Conservation (phyloP, 2,113 vertebrate species). For the Oncorhynchus gorbuscha region DNA sequence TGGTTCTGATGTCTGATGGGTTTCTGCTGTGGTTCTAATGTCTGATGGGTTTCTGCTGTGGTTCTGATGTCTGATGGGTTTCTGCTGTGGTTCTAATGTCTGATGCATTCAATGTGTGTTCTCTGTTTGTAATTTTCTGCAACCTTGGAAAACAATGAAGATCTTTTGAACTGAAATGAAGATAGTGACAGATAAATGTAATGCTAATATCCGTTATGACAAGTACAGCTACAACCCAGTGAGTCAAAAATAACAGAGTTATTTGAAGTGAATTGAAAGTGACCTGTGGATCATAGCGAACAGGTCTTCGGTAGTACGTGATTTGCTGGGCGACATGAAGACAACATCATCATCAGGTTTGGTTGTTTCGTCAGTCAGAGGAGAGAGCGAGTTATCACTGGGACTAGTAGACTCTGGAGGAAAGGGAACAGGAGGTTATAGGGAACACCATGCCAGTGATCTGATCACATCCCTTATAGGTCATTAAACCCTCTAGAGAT, state of each 20-base stretch:
- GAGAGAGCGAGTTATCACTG: conserved; percentile 91
- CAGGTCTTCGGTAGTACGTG: conserved; percentile 94
- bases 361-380: conserved; percentile 86
- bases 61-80: too few relatives aligned
- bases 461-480: too few relatives aligned
- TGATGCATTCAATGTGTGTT: not conserved
- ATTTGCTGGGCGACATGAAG: conserved; percentile 91
- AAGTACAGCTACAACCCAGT: too few relatives aligned
- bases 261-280: not conserved
- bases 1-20: too few relatives aligned
- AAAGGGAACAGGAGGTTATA: not conserved
- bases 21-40: too few relatives aligned
- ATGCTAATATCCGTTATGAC: too few relatives aligned
- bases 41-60: too few relatives aligned
- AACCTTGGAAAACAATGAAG: not conserved
- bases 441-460: not conserved
- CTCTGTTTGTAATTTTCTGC: too few relatives aligned
- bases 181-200: not conserved
- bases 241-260: too few relatives aligned
- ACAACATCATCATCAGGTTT: conserved; percentile 86
- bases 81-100: not conserved
- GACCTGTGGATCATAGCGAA: conserved; percentile 99
- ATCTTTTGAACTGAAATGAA: not conserved
- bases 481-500: too few relatives aligned
- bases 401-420: conserved; percentile 75